Percentiles rank a stretch among this genome's conserved stretches.
Evolutionary conservation across 2,888 invertebrate genomes (phyloP).

Genomic region (Acanthococcus lagerstroemiae): DNA sequence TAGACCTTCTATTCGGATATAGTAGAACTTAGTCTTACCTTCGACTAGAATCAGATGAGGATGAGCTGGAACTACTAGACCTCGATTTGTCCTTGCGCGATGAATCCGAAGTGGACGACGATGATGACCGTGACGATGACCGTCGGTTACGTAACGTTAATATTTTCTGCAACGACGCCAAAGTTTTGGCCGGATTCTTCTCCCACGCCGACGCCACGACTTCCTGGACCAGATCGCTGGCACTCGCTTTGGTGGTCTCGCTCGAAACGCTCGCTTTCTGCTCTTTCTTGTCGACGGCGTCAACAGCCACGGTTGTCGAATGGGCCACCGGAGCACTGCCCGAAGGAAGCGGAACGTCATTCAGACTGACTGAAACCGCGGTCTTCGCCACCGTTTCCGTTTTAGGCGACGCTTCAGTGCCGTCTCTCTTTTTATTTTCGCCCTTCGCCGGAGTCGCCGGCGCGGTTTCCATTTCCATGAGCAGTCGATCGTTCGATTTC

Average conservation of each 20-base stretch:
- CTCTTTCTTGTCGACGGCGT: neutral
- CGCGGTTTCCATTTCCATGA: neutral
- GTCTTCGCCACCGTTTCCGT: neutral
- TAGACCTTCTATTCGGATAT: too few relatives aligned
- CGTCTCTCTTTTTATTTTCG: neutral
- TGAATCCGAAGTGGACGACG: constrained; percentile 4
- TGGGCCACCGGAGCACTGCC: neutral
- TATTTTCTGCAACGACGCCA: neutral
- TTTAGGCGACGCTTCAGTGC: neutral
- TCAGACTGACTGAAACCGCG: neutral
- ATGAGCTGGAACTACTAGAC: constrained; percentile 4
- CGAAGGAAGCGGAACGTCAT: constrained; percentile 12
- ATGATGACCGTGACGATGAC: too few relatives aligned
- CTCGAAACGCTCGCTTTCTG: neutral
- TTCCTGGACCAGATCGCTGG: neutral
- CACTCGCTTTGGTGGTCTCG: neutral
- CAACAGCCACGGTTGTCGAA: neutral
- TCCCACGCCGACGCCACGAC: neutral
- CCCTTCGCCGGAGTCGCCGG: neutral
- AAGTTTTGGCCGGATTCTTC: too few relatives aligned
- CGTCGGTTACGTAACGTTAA: neutral
- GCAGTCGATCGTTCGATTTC: neutral
- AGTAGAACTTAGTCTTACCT: too few relatives aligned
- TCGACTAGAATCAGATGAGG: constrained; percentile 15
- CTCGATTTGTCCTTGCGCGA: neutral